These are phyloP conservation scores for Bursaphelenchus mucronatus DNA, from an alignment of 1,140 invertebrate genomes.

Conservation along the genomic window DNA sequence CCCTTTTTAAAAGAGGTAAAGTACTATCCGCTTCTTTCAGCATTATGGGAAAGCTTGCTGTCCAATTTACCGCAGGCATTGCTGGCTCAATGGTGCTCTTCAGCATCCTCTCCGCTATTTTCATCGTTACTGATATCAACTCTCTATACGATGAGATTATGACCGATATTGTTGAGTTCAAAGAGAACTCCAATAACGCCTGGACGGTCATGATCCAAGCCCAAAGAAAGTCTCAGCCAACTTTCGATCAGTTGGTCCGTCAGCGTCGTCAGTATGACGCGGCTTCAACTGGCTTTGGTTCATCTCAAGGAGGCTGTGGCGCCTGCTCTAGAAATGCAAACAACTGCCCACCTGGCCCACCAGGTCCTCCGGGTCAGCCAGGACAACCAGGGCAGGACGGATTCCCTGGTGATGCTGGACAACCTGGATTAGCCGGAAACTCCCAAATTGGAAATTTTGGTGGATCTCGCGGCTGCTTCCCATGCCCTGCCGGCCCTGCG, in stretches of 20 bases:
- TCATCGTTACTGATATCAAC: constrained; percentile 19
- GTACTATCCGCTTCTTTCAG: too few species aligned
- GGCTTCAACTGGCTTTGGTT: too few species aligned
- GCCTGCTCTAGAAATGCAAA: too few species aligned
- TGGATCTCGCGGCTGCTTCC: constrained; percentile 1
- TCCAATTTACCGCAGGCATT: too few species aligned
- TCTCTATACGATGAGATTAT: constrained; percentile 9
- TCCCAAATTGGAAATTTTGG: constrained; percentile 9
- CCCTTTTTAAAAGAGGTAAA: too few species aligned
- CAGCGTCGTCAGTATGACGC: too few species aligned
- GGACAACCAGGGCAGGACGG: constrained; percentile 22
- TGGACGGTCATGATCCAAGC: constrained; percentile 22
- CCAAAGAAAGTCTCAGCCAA: constrained; percentile 2
- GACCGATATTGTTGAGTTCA: constrained; percentile 11
- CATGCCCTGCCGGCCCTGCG: constrained; percentile 16
- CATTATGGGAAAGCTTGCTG: too few species aligned
- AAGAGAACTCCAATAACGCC: constrained; percentile 18
- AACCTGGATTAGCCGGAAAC: constrained; percentile 24
- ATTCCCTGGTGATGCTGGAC: constrained; percentile 14
- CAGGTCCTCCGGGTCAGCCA: constrained; percentile 13
- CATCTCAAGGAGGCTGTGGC: too few species aligned
- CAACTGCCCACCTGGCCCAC: constrained; percentile 27
- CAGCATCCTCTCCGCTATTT: constrained; percentile 5
- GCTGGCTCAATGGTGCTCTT: constrained; percentile 2
- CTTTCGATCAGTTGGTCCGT: not conserved